These are phyloP conservation scores for Trematocara zebra DNA, from an alignment of 2,113 vertebrate species.

Conservation along the genomic window DNA sequence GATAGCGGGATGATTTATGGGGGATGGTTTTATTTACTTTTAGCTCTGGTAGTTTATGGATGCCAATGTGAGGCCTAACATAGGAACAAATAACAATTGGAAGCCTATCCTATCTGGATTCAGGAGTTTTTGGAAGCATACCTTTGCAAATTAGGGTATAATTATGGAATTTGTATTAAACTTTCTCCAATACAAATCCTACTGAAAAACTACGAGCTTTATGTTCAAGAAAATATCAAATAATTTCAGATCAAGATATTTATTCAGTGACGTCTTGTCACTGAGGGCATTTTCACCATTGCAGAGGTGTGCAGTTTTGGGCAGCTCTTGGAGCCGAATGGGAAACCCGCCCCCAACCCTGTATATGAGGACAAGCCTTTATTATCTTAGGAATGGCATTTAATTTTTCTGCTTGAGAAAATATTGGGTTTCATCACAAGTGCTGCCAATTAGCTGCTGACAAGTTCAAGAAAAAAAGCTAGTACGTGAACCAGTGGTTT, in stretches of 20 bases:
- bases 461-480: not conserved
- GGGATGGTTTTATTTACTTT: not conserved
- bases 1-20: not conserved
- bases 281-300: not conserved
- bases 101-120: not conserved
- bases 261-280: not conserved
- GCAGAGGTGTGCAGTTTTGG: not conserved
- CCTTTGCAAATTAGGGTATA: rapidly evolving
- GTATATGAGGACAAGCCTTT: not conserved
- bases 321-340: rapidly evolving
- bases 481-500: not conserved
- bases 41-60: not conserved
- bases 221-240: not conserved
- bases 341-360: not conserved
- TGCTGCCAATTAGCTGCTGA: not conserved
- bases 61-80: not conserved
- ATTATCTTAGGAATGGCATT: not conserved
- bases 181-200: not conserved
- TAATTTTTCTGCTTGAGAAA: not conserved
- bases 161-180: not conserved
- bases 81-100: not conserved
- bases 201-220: not conserved
- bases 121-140: not conserved
- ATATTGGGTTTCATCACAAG: not conserved
- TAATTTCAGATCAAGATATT: not conserved